Evolutionary conservation across 2,888 invertebrate species (phyloP), one percentile per base, ranked within the genome.

Genomic region (Drosophila kambysellisi): DNA sequence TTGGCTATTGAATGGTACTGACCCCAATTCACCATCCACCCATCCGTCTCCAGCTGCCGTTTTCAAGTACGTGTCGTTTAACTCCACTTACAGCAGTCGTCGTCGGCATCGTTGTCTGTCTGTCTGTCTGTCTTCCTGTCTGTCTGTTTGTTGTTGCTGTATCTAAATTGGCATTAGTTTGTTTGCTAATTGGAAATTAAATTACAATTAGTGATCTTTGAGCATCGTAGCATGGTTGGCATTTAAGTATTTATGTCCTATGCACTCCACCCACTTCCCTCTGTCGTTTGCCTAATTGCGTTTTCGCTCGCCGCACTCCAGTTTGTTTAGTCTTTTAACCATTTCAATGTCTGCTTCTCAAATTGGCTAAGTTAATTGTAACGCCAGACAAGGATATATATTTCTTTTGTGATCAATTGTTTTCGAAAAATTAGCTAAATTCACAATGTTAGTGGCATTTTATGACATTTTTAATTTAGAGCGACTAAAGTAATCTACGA

Each of bases 101-200:
- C 57, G 29, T 50, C 54, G 61, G 54, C 43, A n/a, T 66, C 56
- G 56, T 43, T 51, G 61, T 58, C 25, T 25, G 25, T 25, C 25
- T 63, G 48, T 72, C 74, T 60, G 65, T 61, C 7, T 51, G 61
- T 58, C 25, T 25, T 1, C 3, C 25, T 63, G 48, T 72, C 74
- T 60, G 65, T 61, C 7, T 63, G 41, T 58, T 61, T 82, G 74
- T 69, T 71, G 81, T 77, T 84, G 65, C 64, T 62, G 75, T 79
- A 82, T 75, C 76, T 76, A 90, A 88, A 84, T 86, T 89, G 80
- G 85, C 83, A 89, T 91, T 86, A 91, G 91, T 91, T 91, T 91
- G 91, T 91, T 91, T 91, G 90, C 91, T 92, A 91, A 91, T 91
- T 91, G 91, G 90, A 91, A 91, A 91, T 91, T 91, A 91, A 91